Evolutionary conservation across 2,888 invertebrate species (phyloP), one percentile per base, ranked within the genome.

Genomic region (Macrophya alboannulata): DNA sequence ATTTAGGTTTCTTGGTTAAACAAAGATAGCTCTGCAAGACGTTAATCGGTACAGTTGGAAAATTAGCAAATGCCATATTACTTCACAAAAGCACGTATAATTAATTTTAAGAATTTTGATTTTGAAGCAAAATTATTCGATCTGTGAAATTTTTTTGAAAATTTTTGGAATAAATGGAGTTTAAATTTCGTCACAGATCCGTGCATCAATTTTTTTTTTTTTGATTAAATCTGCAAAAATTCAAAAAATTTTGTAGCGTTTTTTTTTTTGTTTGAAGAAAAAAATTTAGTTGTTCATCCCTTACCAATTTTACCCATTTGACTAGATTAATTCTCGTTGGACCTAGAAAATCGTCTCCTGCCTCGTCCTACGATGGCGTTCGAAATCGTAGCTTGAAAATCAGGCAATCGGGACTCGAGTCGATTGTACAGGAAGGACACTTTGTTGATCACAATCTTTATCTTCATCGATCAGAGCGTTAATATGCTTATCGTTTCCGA

Each of bases 221-320:
- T 43, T 21, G n/a, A 21, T 43, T 51, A 81, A 43, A 43, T 62
- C 21, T 81, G 62, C 17, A 81, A 43, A 25, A 6, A 81, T 25
- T 4, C 4, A 40, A 62, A 31, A 43, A 81, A 62, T 81, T 81
- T 62, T 37, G 40, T 37, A 37, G 37, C 81, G 43, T 62, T 12
- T 25, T 51, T n/a, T n/a, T n/a, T n/a, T n/a, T n/a, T n/a, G n/a
- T n/a, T 81, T 79, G 21, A 4, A 48, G n/a, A 55, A 43, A 51
- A 68, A 68, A 68, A 51, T 81, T 59, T 81, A 62, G 40, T 83
- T 83, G 83, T 68, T 45, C 40, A 71, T 68, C 83, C 68, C 83
- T 83, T 83, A 83, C 83, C 83, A 83, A 71, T 71, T 83, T 83
- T 83, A 83, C 83, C 83, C 83, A 83, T 83, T 83, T 83, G 83